Evolutionary conservation across 1,140 invertebrate genomes (phyloP), one percentile per base, ranked within the genome.

Genomic region (Drosophila biarmipes): DNA sequence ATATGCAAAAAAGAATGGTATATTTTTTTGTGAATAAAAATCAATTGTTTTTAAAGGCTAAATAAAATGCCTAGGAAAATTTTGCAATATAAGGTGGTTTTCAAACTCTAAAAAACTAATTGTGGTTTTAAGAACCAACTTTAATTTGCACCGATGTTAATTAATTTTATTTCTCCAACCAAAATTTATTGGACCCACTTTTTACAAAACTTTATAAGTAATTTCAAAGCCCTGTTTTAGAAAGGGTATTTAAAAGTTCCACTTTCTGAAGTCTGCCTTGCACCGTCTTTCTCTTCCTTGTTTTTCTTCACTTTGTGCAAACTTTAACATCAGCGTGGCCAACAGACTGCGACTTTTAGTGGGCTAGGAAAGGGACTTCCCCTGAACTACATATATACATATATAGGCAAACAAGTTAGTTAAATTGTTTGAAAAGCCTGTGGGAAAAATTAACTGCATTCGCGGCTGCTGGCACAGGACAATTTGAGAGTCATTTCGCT

Each of bases 391-490:
- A 7, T 52, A 35, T 27, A 21, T 45, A 24, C 15, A 19, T 31
- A 17, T 42, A 19, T 42, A 10, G 10, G 10, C 14, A n/a, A 8
- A 7, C 31, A 5, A 48, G 57, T 69, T 53, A 74, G 69, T 74
- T 75, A 78, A 77, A 78, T 82, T 73, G 57, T 78, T 82, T 46
- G 68, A 67, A 82, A 74, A 69, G 53, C 66, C 68, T 52, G 46
- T 46, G 66, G 69, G 69, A 53, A 63, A 78, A 69, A 63, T 78
- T 78, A 78, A 78, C 78, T 64, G 53, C 38, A 56, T 35, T 72
- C 31, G 46, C 27, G 57, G 48, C 61, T 49, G 66, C 43, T 62
- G 56, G 15, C 45, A 40, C 38, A 48, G 19, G 42, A 53, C 52
- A 58, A 40, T 53, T 57, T 53, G 31, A 38, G 56, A 55, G 31